Base-by-base conservation (phyloP, 2,888 invertebrate genomes). In the Hydroisotoma schaefferi region DNA sequence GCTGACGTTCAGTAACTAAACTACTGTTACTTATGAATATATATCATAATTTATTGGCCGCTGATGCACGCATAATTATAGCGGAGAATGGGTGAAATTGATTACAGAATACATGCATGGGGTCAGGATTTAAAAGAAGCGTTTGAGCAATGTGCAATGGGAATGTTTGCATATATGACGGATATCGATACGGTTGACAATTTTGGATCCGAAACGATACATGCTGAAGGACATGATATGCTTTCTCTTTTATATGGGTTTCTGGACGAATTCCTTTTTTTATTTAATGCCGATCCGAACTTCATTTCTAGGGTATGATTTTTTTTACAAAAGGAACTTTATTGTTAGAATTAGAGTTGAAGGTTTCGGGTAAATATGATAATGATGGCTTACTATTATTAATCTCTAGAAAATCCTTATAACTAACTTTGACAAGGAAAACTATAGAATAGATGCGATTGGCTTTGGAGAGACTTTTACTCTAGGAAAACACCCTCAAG, bases 131-230 rank as follows among this genome's bases (percentile, higher is more conserved):
- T 97, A 54, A 81, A 84, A 74, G 95, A 97, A 79, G 87, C 94
- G 0, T 97, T 94, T 78, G 95, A 97, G 76, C 94, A 94, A 79
- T 90, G 90, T 74, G 94, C 90, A 6, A 85, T 92, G 77, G 90
- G 94, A 1, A 97, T 99, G 97, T 99, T 91, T 80, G 93, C 87
- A 1, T 99, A 98, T 77, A 98, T 98, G 92, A 98, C 97, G 1
- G 93, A 93, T 67, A 78, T 94, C 66, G 83, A 87, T 1, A 84
- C 84, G 66, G 91, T 99, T 0, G 87, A 93, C 48, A 78, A 78
- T 76, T 87, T 90, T 69, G 84, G 87, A 73, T 84, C 86, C 38
- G 84, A 87, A 74, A 84, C 88, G 72, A 86, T 99, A 65, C 89
- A 90, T 78, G 95, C 92, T 0, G 85, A 85, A 63, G 95, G 89